Percentiles rank a stretch among this genome's conserved stretches.
phyloP scores from a whole-genome alignment of 2,797 vertebrate genomes.

The Enteromius fasciolatus region DNA sequence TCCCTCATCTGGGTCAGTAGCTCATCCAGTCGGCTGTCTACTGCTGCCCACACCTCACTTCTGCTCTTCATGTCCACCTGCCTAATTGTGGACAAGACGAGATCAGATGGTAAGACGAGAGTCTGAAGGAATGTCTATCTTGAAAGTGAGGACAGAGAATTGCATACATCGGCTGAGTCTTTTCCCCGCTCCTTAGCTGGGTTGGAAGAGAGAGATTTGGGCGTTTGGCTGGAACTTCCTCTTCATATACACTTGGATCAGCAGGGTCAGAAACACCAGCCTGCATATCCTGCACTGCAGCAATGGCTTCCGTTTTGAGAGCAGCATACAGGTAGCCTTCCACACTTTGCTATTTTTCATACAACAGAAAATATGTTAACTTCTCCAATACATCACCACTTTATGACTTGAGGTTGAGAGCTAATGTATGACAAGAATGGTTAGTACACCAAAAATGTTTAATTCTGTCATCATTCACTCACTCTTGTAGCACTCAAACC shows the following conservation, averaged over 20 bases:
- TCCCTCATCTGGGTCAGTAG: slow-evolving; percentile 74
- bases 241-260: slow-evolving; percentile 67
- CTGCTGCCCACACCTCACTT: slow-evolving; percentile 83
- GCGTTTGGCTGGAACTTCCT: slow-evolving; percentile 82
- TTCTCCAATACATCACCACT: not conserved
- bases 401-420: not conserved
- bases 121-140: not conserved
- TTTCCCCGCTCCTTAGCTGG: slow-evolving; percentile 65
- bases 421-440: not conserved
- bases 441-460: not conserved
- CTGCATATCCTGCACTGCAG: slow-evolving; percentile 71
- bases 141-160: not conserved
- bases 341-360: slow-evolving; percentile 78
- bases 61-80: slow-evolving; percentile 79
- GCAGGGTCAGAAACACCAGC: slow-evolving; percentile 65
- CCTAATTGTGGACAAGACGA: slow-evolving; percentile 41
- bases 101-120: not conserved
- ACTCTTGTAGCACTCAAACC: not conserved
- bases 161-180: slow-evolving; percentile 70
- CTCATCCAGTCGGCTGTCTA: slow-evolving; percentile 77
- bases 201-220: slow-evolving; percentile 72
- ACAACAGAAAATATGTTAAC: not conserved
- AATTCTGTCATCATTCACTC: not conserved
- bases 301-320: slow-evolving; percentile 79
- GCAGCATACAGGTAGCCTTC: slow-evolving; percentile 84